phyloP scores from a whole-genome alignment of 2,113 vertebrate species.

The Lamprotornis superbus region DNA sequence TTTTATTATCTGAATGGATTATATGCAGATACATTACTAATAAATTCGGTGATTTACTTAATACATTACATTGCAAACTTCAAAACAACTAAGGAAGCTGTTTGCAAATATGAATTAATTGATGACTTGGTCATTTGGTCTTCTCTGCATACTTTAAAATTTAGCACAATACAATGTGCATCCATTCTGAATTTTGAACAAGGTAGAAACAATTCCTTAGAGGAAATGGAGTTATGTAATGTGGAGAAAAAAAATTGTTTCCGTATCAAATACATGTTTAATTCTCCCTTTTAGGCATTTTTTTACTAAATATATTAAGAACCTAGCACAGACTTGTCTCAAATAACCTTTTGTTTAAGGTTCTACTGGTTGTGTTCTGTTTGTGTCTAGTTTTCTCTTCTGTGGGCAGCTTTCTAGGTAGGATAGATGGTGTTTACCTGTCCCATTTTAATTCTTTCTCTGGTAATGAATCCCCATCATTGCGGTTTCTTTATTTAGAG shows the following conservation, averaged over 20 bases:
- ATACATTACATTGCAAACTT: background rate
- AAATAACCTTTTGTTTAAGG: background rate
- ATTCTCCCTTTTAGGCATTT: background rate
- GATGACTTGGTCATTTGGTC: background rate
- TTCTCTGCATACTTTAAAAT: background rate
- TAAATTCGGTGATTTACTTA: background rate
- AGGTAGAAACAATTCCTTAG: background rate
- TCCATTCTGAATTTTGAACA: background rate
- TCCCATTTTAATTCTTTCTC: background rate
- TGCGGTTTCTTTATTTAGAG: background rate
- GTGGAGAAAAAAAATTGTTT: background rate
- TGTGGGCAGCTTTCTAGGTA: background rate
- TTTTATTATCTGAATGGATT: background rate
- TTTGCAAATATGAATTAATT: background rate
- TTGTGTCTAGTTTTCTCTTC: background rate
- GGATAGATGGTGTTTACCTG: background rate
- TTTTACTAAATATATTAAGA: background rate
- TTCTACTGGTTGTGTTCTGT: background rate
- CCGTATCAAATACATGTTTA: fast-evolving
- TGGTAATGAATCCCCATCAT: background rate
- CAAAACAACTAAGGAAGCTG: background rate
- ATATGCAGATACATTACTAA: background rate
- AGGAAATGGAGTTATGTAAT: background rate
- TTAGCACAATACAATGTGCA: background rate
- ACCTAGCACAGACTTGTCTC: background rate